Evolutionary conservation across 1,140 invertebrate genomes (phyloP).

Genomic region (Hesperophylax magnus): DNA sequence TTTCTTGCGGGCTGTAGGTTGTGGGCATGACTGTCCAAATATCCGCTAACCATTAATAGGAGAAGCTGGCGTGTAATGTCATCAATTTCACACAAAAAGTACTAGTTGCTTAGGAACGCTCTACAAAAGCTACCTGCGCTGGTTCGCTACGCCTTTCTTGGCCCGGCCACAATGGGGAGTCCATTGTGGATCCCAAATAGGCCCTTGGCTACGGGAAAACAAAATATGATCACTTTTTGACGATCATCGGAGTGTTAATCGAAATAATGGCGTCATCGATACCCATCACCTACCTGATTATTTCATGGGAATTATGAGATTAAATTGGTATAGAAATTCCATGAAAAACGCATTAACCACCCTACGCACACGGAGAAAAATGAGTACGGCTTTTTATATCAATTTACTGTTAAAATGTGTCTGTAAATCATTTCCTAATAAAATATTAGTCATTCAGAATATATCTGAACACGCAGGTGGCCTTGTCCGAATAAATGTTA

Average conservation of each 20-base stretch:
- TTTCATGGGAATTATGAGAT: neutral
- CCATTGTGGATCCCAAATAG: slow-evolving; percentile 19
- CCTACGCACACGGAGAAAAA: too few species aligned
- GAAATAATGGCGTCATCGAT: neutral
- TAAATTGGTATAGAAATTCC: neutral
- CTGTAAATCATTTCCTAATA: too few species aligned
- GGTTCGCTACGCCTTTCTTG: slow-evolving; percentile 44
- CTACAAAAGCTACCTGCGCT: slow-evolving; percentile 41
- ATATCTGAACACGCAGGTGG: too few species aligned
- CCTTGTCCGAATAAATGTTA: too few species aligned
- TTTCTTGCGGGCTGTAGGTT: neutral
- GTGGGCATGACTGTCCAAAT: slow-evolving; percentile 10
- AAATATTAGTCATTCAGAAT: too few species aligned
- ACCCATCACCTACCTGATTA: neutral
- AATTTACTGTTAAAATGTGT: too few species aligned
- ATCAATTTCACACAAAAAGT: slow-evolving; percentile 49
- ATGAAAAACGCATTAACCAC: too few species aligned
- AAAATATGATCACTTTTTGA: slow-evolving; percentile 25
- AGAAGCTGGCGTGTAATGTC: slow-evolving; percentile 45
- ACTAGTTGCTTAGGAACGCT: slow-evolving; percentile 11
- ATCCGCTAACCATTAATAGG: slow-evolving; percentile 8
- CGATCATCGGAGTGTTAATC: neutral
- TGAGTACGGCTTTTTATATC: too few species aligned
- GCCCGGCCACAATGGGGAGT: neutral
- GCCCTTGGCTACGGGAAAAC: slow-evolving; percentile 22